These are phyloP conservation scores for Alectoris magna DNA, from an alignment of 2,797 vertebrate species.

Conservation along the genomic window DNA sequence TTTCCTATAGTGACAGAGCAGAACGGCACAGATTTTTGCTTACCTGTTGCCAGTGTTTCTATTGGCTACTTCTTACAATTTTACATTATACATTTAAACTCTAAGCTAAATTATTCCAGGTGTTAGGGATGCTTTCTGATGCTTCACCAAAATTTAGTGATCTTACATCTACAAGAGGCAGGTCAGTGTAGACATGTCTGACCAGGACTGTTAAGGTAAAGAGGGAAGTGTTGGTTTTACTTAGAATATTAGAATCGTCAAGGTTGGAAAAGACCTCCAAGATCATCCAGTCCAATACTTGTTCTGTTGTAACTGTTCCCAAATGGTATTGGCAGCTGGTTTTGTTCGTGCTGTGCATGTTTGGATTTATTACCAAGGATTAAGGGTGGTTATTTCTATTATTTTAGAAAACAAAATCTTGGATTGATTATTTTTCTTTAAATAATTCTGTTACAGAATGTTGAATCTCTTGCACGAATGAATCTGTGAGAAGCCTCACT, in stretches of 20 bases:
- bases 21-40: background rate
- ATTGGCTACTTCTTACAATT: background rate
- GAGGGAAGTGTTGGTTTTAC: background rate
- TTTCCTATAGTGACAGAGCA: background rate
- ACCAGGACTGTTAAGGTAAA: background rate
- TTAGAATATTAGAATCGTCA: no score
- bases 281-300: background rate
- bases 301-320: background rate
- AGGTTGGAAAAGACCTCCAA: no score
- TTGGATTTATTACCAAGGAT: background rate
- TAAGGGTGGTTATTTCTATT: background rate
- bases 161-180: background rate
- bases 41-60: background rate
- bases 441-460: background rate
- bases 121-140: background rate
- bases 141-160: background rate
- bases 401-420: background rate
- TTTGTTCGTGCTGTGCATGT: background rate
- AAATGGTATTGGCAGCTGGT: background rate
- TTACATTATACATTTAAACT: background rate
- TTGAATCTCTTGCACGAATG: background rate
- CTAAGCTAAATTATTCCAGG: background rate
- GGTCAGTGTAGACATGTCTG: background rate
- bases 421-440: slow-evolving; percentile 1
- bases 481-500: background rate